Percentiles rank a stretch among this genome's conserved stretches.
Conservation (phyloP, 2,797 vertebrate genomes). For the Euphonia xanthogaster region DNA sequence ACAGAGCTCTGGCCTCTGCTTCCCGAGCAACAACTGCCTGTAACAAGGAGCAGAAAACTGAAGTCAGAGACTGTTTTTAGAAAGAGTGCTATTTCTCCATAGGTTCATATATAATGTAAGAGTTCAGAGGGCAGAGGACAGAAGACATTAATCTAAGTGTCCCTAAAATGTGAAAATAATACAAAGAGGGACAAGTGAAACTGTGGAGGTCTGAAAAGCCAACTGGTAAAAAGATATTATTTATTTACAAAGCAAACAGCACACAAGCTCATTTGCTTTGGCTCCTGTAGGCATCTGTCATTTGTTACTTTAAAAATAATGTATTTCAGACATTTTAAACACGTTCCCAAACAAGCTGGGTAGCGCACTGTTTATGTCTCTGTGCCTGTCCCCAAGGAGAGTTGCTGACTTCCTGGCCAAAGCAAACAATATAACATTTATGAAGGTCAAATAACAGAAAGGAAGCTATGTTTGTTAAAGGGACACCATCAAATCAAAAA, state of each 20-base stretch:
- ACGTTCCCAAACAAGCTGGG: not conserved
- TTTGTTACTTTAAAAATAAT: conserved; percentile 22
- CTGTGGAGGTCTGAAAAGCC: not conserved
- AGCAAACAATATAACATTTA: conserved; percentile 42
- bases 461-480: conserved; percentile 5
- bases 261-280: not conserved
- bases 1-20: not conserved
- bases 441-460: conserved; percentile 32
- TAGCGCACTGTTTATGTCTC: conserved; percentile 17
- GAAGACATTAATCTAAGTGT: not conserved
- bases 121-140: not conserved
- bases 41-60: not conserved
- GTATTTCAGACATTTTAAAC: conserved; percentile 45
- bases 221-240: not conserved
- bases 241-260: conserved; percentile 47
- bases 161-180: not conserved
- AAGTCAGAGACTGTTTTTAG: not conserved
- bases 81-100: not conserved
- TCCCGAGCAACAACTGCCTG: not conserved
- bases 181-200: not conserved
- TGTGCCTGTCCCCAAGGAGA: conserved; percentile 30
- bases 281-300: conserved; percentile 16
- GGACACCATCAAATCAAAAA: not conserved
- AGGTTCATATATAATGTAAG: not conserved
- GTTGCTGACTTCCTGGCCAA: conserved; percentile 34